Percentiles rank a stretch among this genome's conserved stretches.
Evolutionary conservation across 2,888 invertebrate species (phyloP).

Genomic region (Agrotis ipsilon): DNA sequence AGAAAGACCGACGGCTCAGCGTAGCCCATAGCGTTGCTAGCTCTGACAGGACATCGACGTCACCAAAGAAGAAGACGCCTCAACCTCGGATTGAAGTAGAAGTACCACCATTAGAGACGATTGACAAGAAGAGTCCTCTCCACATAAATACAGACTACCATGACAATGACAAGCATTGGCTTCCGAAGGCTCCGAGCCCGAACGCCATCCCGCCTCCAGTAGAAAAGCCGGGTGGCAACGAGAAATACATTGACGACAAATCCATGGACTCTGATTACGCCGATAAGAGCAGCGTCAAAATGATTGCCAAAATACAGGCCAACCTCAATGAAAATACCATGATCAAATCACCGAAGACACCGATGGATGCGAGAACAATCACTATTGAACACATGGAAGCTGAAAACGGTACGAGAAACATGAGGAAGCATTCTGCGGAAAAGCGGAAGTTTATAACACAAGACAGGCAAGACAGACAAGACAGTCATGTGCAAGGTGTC

Average conservation of each 20-base stretch:
- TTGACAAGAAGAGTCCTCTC: constrained; percentile 75
- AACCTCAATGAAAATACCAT: constrained; percentile 88
- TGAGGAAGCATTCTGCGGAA: constrained; percentile 81
- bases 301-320: constrained; percentile 89
- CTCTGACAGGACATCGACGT: constrained; percentile 63
- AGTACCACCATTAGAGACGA: constrained; percentile 63
- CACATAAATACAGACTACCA: constrained; percentile 75
- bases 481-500: constrained; percentile 85
- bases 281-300: constrained; percentile 86
- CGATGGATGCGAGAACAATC: constrained; percentile 87
- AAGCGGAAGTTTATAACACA: constrained; percentile 82
- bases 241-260: constrained; percentile 88
- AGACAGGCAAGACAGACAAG: constrained; percentile 66
- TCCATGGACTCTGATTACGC: constrained; percentile 83
- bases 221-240: constrained; percentile 84
- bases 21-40: constrained; percentile 55
- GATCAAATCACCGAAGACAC: constrained; percentile 89
- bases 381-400: constrained; percentile 80
- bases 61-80: constrained; percentile 72
- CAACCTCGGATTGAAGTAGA: constrained; percentile 63
- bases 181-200: constrained; percentile 84
- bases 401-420: constrained; percentile 77
- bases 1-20: constrained; percentile 65
- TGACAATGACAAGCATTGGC: constrained; percentile 83
- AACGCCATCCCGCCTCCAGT: constrained; percentile 82